phyloP scores from a whole-genome alignment of 2,113 vertebrate species.

The Hiodon tergisus region DNA sequence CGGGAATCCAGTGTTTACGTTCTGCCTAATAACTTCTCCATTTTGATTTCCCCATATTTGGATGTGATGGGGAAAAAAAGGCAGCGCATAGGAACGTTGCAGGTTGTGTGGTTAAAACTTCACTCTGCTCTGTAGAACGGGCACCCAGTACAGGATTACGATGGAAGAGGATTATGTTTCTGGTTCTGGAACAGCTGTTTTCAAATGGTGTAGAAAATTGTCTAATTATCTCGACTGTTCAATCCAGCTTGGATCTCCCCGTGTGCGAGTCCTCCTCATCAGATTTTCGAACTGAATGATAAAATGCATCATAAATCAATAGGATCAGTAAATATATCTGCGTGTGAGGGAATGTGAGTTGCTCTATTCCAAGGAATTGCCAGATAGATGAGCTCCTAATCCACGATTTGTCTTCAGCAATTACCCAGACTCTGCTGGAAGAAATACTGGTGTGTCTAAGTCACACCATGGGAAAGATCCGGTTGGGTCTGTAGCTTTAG shows the following conservation, averaged over 20 bases:
- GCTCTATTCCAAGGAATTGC: slow-evolving; percentile 3
- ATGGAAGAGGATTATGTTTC: slow-evolving; percentile 1
- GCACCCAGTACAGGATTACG: background rate
- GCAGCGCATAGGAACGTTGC: background rate
- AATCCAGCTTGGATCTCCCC: background rate
- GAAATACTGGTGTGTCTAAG: background rate
- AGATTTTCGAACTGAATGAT: background rate
- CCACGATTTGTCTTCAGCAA: background rate
- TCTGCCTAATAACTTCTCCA: background rate
- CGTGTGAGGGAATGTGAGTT: background rate
- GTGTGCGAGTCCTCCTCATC: background rate
- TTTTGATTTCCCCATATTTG: background rate
- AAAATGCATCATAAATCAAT: background rate
- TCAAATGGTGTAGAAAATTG: slow-evolving; percentile 7
- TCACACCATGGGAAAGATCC: background rate
- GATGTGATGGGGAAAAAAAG: background rate
- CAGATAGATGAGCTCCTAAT: background rate
- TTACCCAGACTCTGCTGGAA: background rate
- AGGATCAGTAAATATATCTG: background rate
- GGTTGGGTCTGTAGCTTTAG: background rate
- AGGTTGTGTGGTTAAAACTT: background rate
- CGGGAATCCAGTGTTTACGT: background rate
- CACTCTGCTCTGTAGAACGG: background rate
- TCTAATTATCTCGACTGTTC: slow-evolving; percentile 17
- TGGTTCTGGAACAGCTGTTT: slow-evolving; percentile 16